Conservation (phyloP, 1,140 invertebrate species). For the Magallana angulata region DNA sequence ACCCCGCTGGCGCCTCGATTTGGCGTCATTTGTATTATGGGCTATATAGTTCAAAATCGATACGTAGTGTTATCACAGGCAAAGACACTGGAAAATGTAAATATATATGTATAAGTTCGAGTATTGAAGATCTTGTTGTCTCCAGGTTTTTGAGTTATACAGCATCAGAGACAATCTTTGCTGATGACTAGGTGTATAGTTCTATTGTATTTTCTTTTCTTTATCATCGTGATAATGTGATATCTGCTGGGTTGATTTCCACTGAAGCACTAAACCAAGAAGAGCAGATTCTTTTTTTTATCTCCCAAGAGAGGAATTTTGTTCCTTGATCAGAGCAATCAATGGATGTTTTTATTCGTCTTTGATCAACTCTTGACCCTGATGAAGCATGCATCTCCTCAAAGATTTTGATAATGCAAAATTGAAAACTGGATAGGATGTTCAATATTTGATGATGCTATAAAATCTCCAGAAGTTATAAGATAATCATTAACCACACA, state of each 20-base stretch:
- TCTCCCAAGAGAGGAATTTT: background rate
- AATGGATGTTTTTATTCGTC: background rate
- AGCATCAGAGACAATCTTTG: too few species aligned
- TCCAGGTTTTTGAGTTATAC: too few species aligned
- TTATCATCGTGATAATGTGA: background rate
- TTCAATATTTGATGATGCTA: slow-evolving; percentile 15
- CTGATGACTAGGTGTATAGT: too few species aligned
- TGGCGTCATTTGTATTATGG: too few species aligned
- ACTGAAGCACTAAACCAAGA: background rate
- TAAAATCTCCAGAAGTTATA: background rate
- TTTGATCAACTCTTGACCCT: slow-evolving; percentile 31
- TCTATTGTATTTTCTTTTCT: background rate
- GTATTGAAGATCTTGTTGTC: too few species aligned
- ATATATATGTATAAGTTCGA: too few species aligned
- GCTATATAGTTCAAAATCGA: too few species aligned
- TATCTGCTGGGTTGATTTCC: slow-evolving; percentile 17
- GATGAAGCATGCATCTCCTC: background rate
- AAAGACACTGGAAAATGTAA: too few species aligned
- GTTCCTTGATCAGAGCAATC: background rate
- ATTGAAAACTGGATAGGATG: background rate
- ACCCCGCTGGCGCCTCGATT: too few species aligned
- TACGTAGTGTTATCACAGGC: too few species aligned
- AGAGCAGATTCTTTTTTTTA: background rate
- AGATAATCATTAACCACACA: background rate
- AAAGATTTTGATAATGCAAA: background rate